A percentile compares a stretch with the other conserved stretches of the same genome.
Conservation (phyloP, 2,888 invertebrate species). For the Kuschelorhynchus macadamiae region DNA sequence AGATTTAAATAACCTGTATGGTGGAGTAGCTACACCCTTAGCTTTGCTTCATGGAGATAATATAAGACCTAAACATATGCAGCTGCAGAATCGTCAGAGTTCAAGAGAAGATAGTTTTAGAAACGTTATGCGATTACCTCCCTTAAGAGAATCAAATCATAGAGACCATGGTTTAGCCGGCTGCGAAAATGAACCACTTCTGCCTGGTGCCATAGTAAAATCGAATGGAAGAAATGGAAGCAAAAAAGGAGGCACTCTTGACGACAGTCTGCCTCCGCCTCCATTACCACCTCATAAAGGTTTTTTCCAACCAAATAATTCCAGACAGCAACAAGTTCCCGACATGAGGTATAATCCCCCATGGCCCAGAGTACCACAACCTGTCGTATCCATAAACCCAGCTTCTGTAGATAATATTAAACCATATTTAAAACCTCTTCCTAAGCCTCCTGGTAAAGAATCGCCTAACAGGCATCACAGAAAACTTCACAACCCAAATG, state of each 20-base stretch:
- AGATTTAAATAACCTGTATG: slow-evolving; percentile 73
- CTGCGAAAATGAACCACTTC: slow-evolving; percentile 75
- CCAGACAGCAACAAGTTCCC: slow-evolving; percentile 53
- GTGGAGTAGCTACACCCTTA: slow-evolving; percentile 80
- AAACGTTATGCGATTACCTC: slow-evolving; percentile 71
- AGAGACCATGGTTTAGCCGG: slow-evolving; percentile 65
- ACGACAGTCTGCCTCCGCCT: slow-evolving; percentile 73
- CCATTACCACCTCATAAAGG: slow-evolving; percentile 74
- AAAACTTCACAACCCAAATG: slow-evolving; percentile 59
- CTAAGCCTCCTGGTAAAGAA: slow-evolving; percentile 72
- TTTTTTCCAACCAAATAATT: slow-evolving; percentile 55
- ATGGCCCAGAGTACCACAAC: slow-evolving; percentile 75
- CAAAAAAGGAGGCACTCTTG: slow-evolving; percentile 68
- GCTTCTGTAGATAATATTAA: slow-evolving; percentile 59
- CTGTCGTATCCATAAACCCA: slow-evolving; percentile 56
- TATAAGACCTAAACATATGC: slow-evolving; percentile 69
- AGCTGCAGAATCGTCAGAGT: slow-evolving; percentile 62
- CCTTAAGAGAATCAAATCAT: slow-evolving; percentile 71
- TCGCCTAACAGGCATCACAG: slow-evolving; percentile 65
- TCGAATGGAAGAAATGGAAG: slow-evolving; percentile 62
- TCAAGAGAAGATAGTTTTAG: slow-evolving; percentile 63
- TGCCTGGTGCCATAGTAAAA: slow-evolving; percentile 62
- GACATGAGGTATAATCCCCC: slow-evolving; percentile 73
- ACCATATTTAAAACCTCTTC: slow-evolving; percentile 74
- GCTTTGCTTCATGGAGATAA: slow-evolving; percentile 74